A percentile compares a stretch with the other conserved stretches of the same genome.
Evolutionary conservation across 1,140 invertebrate genomes (phyloP).

Genomic region (Aphelinus certus): DNA sequence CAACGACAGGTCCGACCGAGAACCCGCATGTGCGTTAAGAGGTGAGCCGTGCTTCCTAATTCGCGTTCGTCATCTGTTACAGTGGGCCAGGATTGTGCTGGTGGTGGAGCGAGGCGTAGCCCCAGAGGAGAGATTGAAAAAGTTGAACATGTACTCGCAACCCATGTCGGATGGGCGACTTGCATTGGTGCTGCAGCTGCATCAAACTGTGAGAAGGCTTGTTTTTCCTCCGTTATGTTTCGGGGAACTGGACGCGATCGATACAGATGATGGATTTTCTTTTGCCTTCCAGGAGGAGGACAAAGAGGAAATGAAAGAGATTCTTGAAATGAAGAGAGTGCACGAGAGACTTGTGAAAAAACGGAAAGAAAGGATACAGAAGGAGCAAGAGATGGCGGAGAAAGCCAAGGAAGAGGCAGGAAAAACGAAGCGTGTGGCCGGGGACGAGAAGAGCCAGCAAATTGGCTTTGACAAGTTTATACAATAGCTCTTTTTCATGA

Average conservation of each 20-base stretch:
- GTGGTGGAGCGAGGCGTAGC: slow-evolving; percentile 95
- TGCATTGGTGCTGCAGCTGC: slow-evolving; percentile 85
- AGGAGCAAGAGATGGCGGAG: slow-evolving; percentile 33
- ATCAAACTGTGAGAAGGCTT: slow-evolving; percentile 76
- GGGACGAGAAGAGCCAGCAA: no score
- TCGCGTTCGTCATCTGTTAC: slow-evolving; percentile 28
- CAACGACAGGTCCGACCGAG: slow-evolving; percentile 84
- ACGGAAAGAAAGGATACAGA: slow-evolving; percentile 61
- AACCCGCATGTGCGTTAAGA: neutral
- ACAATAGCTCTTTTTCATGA: neutral
- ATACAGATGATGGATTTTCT: slow-evolving; percentile 19
- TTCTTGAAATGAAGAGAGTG: slow-evolving; percentile 88
- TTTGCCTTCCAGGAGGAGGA: slow-evolving; percentile 80
- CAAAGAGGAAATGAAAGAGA: slow-evolving; percentile 93
- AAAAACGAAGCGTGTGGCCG: no score
- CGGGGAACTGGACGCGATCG: neutral
- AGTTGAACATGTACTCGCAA: slow-evolving; percentile 92
- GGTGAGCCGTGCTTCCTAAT: neutral
- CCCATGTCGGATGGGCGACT: slow-evolving; percentile 91
- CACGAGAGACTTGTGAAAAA: slow-evolving; percentile 81
- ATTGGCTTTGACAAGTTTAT: no score
- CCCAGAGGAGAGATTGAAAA: slow-evolving; percentile 83
- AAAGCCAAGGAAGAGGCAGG: neutral
- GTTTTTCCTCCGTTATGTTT: neutral
- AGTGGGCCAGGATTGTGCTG: slow-evolving; percentile 97